These are phyloP conservation scores for Protobothrops mucrosquamatus DNA, from an alignment of 2,113 vertebrate genomes.

Conservation along the genomic window DNA sequence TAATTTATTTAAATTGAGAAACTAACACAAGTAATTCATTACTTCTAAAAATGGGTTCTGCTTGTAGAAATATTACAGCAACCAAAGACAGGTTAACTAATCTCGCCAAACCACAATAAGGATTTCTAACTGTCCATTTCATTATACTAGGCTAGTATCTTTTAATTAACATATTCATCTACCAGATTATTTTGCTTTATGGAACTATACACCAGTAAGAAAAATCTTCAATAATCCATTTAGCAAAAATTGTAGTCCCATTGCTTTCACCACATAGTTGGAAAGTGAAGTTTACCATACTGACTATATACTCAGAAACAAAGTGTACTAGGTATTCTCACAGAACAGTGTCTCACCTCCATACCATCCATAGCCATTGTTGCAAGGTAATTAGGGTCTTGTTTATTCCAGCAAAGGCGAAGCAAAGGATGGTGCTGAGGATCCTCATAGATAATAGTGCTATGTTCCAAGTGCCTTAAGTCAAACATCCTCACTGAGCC, in stretches of 20 bases:
- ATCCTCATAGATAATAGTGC: slow-evolving; percentile 99
- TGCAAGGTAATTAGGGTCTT: slow-evolving; percentile 97
- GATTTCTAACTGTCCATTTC: neutral
- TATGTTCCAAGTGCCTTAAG: slow-evolving; percentile 95
- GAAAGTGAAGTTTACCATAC: neutral
- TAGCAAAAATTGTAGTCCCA: neutral
- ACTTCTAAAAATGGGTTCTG: neutral
- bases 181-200: neutral
- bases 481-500: slow-evolving; percentile 98
- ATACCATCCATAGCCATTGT: slow-evolving; percentile 99
- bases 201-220: neutral
- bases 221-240: neutral
- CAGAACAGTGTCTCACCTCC: slow-evolving; percentile 78
- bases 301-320: neutral
- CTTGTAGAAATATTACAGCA: neutral
- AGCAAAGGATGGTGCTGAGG: slow-evolving; percentile 96
- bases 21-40: neutral
- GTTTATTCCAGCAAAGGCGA: slow-evolving; percentile 99
- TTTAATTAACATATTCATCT: neutral
- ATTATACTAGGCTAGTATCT: neutral
- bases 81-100: neutral
- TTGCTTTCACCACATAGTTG: neutral
- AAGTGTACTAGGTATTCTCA: neutral
- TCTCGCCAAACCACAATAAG: neutral
- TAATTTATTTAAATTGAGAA: neutral